phyloP scores from a whole-genome alignment of 2,113 vertebrate genomes.

The Tetrax tetrax region DNA sequence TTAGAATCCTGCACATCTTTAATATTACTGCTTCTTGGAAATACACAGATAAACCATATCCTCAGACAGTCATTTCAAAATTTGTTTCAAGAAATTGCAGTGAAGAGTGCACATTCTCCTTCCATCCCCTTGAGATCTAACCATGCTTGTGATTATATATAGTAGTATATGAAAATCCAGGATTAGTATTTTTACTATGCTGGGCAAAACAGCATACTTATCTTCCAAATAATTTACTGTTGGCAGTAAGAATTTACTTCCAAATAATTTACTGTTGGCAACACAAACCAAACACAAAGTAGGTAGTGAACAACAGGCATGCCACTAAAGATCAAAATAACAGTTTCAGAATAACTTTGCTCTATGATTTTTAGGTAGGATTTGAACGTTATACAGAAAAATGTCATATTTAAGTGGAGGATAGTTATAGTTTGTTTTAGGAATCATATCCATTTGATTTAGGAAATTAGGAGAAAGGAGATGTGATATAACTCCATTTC shows the following conservation, averaged over 20 bases:
- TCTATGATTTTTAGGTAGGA: neutral
- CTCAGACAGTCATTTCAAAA: neutral
- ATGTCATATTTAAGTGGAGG: neutral
- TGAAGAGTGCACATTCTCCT: neutral
- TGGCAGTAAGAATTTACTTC: neutral
- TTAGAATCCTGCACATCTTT: neutral
- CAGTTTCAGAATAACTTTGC: neutral
- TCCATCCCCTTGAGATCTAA: neutral
- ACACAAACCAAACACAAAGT: neutral
- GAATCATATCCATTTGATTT: neutral
- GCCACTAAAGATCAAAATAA: neutral
- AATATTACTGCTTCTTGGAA: neutral
- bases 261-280: neutral
- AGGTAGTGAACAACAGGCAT: neutral
- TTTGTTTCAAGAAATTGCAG: neutral
- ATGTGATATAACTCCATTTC: neutral
- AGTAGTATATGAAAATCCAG: neutral
- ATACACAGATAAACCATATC: neutral
- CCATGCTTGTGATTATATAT: neutral
- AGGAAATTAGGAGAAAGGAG: neutral
- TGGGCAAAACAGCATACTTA: neutral
- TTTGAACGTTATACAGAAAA: neutral
- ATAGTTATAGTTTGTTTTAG: neutral
- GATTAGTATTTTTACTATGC: neutral
- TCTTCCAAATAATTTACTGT: neutral